phyloP scores from a whole-genome alignment of 2,113 vertebrate species.

The cattle (Bos taurus) region DNA sequence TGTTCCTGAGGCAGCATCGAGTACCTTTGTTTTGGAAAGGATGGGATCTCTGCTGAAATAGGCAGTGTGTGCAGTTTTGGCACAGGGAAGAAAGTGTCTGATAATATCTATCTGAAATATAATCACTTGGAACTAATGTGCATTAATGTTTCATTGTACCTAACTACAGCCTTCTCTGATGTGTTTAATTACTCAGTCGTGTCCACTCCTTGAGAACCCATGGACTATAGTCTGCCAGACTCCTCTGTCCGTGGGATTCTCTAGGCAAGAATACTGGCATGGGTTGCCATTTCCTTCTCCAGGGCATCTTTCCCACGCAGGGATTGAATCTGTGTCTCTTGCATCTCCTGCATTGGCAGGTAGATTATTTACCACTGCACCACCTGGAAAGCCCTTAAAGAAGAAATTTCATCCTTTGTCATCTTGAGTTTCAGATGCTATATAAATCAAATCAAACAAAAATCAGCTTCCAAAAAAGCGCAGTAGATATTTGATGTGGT shows the following conservation, averaged over 20 bases:
- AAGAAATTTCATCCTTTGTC: not conserved
- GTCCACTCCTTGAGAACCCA: not conserved
- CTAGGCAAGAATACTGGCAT: not conserved
- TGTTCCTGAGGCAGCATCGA: not conserved
- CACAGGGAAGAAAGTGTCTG: not conserved
- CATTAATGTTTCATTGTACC: not conserved
- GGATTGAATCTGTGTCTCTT: not conserved
- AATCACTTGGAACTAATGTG: not conserved
- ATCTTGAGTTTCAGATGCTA: not conserved
- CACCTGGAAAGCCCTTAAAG: not conserved
- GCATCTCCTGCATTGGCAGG: not conserved
- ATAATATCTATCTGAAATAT: not conserved
- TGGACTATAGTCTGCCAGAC: not conserved
- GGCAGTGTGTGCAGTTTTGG: not conserved
- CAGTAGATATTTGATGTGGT: not conserved
- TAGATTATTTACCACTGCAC: not conserved
- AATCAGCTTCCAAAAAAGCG: not conserved
- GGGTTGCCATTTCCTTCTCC: not conserved
- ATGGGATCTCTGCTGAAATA: not conserved
- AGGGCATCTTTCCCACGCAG: not conserved
- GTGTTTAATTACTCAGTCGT: not conserved
- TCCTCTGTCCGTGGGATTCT: not conserved
- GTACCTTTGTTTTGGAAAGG: not conserved
- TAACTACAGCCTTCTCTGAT: not conserved
- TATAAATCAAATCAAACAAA: not conserved